phyloP scores from a whole-genome alignment of 2,797 vertebrate species.

The Pangasius mekongensis region DNA sequence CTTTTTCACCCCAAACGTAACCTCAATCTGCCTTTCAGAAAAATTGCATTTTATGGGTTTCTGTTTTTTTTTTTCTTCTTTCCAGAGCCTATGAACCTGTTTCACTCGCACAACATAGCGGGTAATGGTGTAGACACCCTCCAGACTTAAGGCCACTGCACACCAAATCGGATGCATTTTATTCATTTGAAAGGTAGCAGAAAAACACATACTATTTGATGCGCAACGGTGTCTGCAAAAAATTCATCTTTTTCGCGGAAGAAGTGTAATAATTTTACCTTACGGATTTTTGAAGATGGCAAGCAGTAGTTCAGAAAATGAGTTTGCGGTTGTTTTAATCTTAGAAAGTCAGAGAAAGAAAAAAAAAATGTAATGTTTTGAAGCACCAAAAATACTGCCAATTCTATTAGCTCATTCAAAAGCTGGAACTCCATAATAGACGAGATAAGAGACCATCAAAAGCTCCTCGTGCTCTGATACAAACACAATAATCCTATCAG shows the following conservation, averaged over 20 bases:
- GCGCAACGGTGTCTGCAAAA: not conserved
- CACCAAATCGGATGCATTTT: conserved; percentile 19
- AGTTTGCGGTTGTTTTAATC: conserved; percentile 3
- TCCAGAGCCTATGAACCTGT: not conserved
- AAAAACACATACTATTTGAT: conserved; percentile 12
- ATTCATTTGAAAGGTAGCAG: not conserved
- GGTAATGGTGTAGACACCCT: conserved; percentile 20
- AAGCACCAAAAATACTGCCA: not conserved
- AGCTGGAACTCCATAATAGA: not conserved
- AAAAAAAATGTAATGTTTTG: not conserved
- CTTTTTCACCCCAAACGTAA: conserved; percentile 28
- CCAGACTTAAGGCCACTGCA: conserved; percentile 26
- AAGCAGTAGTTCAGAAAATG: not conserved
- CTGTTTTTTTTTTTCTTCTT: not conserved
- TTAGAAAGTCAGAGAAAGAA: not conserved
- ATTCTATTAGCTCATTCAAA: not conserved
- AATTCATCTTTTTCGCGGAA: not conserved
- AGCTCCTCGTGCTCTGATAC: not conserved
- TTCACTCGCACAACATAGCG: not conserved
- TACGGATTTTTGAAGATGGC: not conserved
- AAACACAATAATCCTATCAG: not conserved
- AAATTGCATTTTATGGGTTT: conserved; percentile 23
- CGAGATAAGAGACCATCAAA: not conserved
- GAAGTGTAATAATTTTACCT: not conserved
- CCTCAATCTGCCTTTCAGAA: conserved; percentile 42